These are phyloP conservation scores for Phalacrocorax carbo DNA, from an alignment of 2,113 vertebrate genomes.

Conservation along the genomic window DNA sequence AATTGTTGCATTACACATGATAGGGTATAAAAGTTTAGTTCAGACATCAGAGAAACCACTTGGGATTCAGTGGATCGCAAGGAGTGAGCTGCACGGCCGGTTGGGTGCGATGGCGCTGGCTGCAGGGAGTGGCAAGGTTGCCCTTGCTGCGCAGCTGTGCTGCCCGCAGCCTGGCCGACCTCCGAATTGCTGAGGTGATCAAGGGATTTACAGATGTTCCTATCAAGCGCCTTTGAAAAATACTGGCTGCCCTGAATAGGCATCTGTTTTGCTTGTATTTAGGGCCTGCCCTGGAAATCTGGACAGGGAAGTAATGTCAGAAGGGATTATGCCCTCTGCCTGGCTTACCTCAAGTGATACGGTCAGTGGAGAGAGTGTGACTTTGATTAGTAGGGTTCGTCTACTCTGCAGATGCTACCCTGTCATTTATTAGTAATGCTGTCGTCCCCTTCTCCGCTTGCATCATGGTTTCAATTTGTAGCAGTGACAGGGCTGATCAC, in stretches of 20 bases:
- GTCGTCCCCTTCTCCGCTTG: background rate
- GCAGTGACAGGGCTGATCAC: constrained; percentile 4
- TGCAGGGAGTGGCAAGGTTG: background rate
- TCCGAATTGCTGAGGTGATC: background rate
- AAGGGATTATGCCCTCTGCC: constrained; percentile 1
- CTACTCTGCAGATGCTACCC: background rate
- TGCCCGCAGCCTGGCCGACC: background rate
- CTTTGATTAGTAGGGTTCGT: background rate
- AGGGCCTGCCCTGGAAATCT: constrained; percentile 5
- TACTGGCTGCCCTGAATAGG: background rate
- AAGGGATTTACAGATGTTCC: background rate
- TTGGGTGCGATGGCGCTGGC: rapidly evolving
- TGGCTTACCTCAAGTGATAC: background rate
- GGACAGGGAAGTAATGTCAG: background rate
- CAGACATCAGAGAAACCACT: background rate
- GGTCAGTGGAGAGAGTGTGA: background rate
- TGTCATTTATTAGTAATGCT: background rate
- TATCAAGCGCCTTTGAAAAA: background rate
- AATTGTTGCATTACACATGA: background rate
- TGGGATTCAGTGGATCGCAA: background rate
- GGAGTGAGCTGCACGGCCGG: rapidly evolving
- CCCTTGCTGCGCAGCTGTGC: background rate
- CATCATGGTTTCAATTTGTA: constrained; percentile 35
- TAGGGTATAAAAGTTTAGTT: background rate
- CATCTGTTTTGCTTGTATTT: background rate